Percentiles rank a stretch among this genome's conserved stretches.
These are phyloP conservation scores for Drosophila rufa DNA, from an alignment of 1,140 invertebrate species.

Conservation along the genomic window DNA sequence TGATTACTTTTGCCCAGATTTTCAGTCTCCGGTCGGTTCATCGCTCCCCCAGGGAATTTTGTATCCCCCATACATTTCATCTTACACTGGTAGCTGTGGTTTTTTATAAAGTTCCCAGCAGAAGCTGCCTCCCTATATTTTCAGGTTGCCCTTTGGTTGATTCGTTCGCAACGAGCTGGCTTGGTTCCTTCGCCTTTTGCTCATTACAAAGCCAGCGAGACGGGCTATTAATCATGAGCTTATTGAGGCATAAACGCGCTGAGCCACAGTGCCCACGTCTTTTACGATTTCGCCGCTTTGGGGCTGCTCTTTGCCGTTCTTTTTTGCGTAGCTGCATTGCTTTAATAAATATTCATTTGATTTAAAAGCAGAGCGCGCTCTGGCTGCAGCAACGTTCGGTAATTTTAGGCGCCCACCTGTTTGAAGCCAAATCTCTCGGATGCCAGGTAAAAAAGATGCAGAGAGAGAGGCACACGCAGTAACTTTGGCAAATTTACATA, in stretches of 20 bases:
- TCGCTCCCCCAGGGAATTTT: slow-evolving; percentile 9
- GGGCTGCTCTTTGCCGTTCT: slow-evolving; percentile 13
- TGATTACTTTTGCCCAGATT: not conserved
- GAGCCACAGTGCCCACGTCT: slow-evolving; percentile 66
- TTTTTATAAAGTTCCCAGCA: slow-evolving; percentile 42
- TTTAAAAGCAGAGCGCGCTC: slow-evolving; percentile 42
- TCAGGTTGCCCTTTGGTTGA: slow-evolving; percentile 29
- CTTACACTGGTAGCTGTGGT: slow-evolving; percentile 21
- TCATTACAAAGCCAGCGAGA: slow-evolving; percentile 70
- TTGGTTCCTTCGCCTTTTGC: slow-evolving; percentile 64
- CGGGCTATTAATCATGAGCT: slow-evolving; percentile 81
- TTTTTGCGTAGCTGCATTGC: slow-evolving; percentile 32
- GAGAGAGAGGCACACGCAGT: slow-evolving; percentile 21
- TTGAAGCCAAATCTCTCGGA: slow-evolving; percentile 45
- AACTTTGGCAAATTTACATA: slow-evolving; percentile 68
- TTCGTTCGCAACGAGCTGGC: slow-evolving; percentile 25
- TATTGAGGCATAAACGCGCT: slow-evolving; percentile 80
- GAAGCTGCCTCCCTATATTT: not conserved
- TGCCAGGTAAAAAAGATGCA: slow-evolving; percentile 23
- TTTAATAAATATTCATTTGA: slow-evolving; percentile 75
- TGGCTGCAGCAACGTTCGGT: slow-evolving; percentile 46
- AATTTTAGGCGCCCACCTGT: slow-evolving; percentile 63
- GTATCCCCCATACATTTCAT: slow-evolving; percentile 20
- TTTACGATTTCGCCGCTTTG: slow-evolving; percentile 40
- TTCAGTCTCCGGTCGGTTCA: slow-evolving; percentile 2